Evolutionary conservation across 1,140 invertebrate species (phyloP), one percentile per base, ranked within the genome.

Genomic region (Leptopilina boulardi): DNA sequence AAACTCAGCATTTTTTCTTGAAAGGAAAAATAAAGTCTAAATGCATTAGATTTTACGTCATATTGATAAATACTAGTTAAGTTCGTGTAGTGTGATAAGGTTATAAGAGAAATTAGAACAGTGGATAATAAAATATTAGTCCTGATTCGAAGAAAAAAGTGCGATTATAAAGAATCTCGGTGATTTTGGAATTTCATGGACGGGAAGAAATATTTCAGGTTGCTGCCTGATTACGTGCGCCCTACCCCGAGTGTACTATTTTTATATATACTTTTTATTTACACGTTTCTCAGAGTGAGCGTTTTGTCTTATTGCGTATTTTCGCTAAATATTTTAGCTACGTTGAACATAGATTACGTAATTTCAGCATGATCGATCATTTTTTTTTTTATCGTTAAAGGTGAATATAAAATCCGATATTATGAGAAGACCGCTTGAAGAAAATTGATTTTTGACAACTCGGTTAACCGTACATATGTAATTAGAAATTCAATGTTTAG

Each of bases 251-350:
- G 81, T 76, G 78, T 81, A 87, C 85, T 87, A 87, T 86, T 87
- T 87, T 87, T 87, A 82, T 80, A 77, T 80, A 51, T 73, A 76
- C 78, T 78, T 85, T 87, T 85, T 84, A 79, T 82, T 84, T 81
- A 81, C 74, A 47, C 75, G 74, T 38, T n/a, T 75, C 54, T 70
- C 13, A 54, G 77, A 38, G 70, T 42, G 19, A 34, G 41, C 75
- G 74, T 82, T n/a, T 84, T 80, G 74, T 86, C 80, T 80, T 83
- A 71, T 80, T 82, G 82, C 80, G 76, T 82, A 80, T 85, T 86
- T 86, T 86, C 78, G 80, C 82, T 76, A 81, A 86, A 83, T 85
- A 87, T 87, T 87, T 87, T 82, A 76, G 80, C 79, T 82, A 82
- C 73, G 41, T 30, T 54, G 38, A 13, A 83, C 80, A 84, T 85